Base-by-base conservation (phyloP, 2,888 invertebrate species). In the Rhagonycha lutea region DNA sequence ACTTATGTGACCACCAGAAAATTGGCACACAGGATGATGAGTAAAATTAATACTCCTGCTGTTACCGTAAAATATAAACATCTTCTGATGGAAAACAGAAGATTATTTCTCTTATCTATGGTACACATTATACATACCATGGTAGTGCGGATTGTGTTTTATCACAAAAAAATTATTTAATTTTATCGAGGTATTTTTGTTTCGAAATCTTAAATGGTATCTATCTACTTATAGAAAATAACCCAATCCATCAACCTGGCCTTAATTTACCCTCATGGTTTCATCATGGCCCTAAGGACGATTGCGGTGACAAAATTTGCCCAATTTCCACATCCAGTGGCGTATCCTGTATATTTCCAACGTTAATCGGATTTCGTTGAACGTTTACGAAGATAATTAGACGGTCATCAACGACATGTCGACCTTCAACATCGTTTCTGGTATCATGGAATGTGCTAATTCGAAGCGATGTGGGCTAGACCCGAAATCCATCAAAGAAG, bases 321-420 rank as follows among this genome's bases (percentile, higher is more conserved):
- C 32, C 8, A 69, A 73, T 69, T 73, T 69, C 24, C 5, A 62
- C 28, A 14, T 62, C n/a, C 63, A 73, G 69, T 65, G 62, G 63
- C 23, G 69, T 60, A 29, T 11, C 14, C 24, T 73, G 73, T 14
- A 24, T 60, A 7, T 61, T 24, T 61, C 18, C 11, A 60, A 28
- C 24, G 14, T 18, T 5, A 26, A 47, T 11, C 14, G 47, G 10
- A 29, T 73, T 61, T 14, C 61, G 10, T 62, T 73, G 14, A 47
- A 65, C n/a, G 18, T 73, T 63, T 73, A 61, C 47, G 63, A 69
- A 12, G 11, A 73, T 60, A 29, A 62, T 73, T 8, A 62, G 12
- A 12, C 47, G 24, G 3, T 24, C 26, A 18, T 12, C 23, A 23
- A 61, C 11, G 72, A 67, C 9, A 28, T 28, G 26, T 0, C 23